Base-by-base conservation (phyloP, 2,888 invertebrate genomes). In the Bruchidius siliquastri region DNA sequence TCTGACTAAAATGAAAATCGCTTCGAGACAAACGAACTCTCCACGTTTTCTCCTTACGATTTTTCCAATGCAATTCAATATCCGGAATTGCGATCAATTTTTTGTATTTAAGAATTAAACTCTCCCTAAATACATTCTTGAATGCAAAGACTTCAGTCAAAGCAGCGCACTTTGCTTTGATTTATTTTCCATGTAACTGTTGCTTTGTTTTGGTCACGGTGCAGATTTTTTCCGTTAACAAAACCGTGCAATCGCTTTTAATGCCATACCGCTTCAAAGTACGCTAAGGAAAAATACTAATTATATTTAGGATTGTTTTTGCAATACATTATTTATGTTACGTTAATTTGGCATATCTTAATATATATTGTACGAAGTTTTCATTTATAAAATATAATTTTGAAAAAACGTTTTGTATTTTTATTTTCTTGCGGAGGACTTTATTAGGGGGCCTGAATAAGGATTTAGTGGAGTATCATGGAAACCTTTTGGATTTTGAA, bases 151-250 rank as follows among this genome's bases (percentile, higher is more conserved):
- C 1, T 13, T 1, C 73, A 76, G 76, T 74, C 75, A 76, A 76
- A 78, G 75, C 73, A 75, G 77, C 72, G 76, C 76, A 75, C 78
- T 78, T 79, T 78, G 81, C 80, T 80, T 81, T 79, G 79, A 78
- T n/a, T 77, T 74, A 73, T 77, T 78, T 79, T 79, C 79, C 77
- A 79, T 80, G 79, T 78, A 79, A 80, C 80, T 80, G 80, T 80
- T 81, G 81, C 80, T 82, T 82, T 80, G 81, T 79, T 76, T 79
- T 80, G 80, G 79, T 79, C 78, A 80, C 78, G 81, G 80, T 82
- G 81, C 49, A 8, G 76, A 72, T 73, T 74, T 75, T 75, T 74
- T 77, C 78, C 78, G 78, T 81, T 82, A 80, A 78, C 74, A 77
- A 75, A 68, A 74, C 77, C 74, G 74, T 75, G 75, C 72, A 73